Conservation (phyloP, 1,140 invertebrate species). For the Wiebesia pumilae region DNA sequence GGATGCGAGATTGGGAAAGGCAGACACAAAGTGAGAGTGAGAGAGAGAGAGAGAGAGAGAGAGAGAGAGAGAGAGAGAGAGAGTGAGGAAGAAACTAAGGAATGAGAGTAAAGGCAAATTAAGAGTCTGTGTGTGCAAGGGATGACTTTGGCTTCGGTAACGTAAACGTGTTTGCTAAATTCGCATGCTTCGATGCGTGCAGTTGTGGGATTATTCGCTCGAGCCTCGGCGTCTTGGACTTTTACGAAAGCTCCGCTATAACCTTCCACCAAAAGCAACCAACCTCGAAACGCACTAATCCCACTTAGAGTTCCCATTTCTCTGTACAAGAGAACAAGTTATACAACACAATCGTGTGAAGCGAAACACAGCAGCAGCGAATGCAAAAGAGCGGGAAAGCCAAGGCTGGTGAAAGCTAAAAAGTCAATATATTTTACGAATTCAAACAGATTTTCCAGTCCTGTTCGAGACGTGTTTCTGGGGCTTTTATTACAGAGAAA, state of each 20-base stretch:
- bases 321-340: neutral
- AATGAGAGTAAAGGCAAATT: neutral
- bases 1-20: neutral
- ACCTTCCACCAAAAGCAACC: neutral
- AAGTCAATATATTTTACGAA: slow-evolving; percentile 39
- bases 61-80: neutral
- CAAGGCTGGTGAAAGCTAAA: neutral
- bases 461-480: slow-evolving; percentile 29
- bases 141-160: neutral
- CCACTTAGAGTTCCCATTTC: neutral
- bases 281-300: slow-evolving; percentile 44
- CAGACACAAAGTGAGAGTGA: no score
- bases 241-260: slow-evolving; percentile 9
- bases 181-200: slow-evolving; percentile 43
- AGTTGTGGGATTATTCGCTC: slow-evolving; percentile 37
- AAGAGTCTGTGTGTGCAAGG: neutral
- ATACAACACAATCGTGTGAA: neutral
- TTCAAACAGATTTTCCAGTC: slow-evolving; percentile 12
- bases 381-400: no score
- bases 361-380: neutral
- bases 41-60: neutral
- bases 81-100: neutral
- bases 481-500: neutral
- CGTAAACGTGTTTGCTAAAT: slow-evolving; percentile 34
- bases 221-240: slow-evolving; percentile 24